These are phyloP conservation scores for Chelon labrosus DNA, from an alignment of 2,797 vertebrate species.

Conservation along the genomic window DNA sequence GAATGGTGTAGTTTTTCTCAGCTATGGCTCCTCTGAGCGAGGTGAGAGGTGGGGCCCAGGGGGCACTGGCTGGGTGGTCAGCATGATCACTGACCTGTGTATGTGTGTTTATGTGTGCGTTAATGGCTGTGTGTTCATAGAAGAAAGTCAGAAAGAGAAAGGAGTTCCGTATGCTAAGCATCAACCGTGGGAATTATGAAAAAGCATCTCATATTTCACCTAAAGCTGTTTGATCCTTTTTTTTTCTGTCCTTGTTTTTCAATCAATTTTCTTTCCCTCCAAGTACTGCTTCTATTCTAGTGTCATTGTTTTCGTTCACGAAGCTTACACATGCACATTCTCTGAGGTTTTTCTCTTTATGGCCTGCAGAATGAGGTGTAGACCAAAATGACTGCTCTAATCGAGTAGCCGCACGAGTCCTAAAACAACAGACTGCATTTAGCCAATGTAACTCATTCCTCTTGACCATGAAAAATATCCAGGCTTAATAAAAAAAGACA, in stretches of 20 bases:
- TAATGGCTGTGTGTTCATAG: slow-evolving; percentile 61
- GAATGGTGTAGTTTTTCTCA: slow-evolving; percentile 82
- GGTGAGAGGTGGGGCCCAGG: slow-evolving; percentile 80
- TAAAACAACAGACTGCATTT: slow-evolving; percentile 77
- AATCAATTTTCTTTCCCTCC: slow-evolving; percentile 54
- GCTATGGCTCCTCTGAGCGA: slow-evolving; percentile 75
- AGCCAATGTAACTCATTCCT: slow-evolving; percentile 73
- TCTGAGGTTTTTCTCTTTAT: slow-evolving; percentile 80
- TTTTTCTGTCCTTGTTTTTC: slow-evolving; percentile 54
- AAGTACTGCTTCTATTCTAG: slow-evolving; percentile 66
- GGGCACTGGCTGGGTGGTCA: slow-evolving; percentile 84
- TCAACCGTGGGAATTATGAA: slow-evolving; percentile 72
- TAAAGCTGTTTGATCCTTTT: slow-evolving; percentile 50
- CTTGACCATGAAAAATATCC: slow-evolving; percentile 69
- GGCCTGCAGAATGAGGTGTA: slow-evolving; percentile 77
- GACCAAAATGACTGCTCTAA: slow-evolving; percentile 76
- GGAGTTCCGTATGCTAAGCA: slow-evolving; percentile 51
- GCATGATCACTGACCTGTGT: slow-evolving; percentile 57
- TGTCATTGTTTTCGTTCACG: slow-evolving; percentile 76
- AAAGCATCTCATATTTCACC: slow-evolving; percentile 68
- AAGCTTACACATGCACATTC: slow-evolving; percentile 76
- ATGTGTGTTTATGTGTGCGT: slow-evolving; percentile 73
- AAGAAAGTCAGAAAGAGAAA: slow-evolving; percentile 62
- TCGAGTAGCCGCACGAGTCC: slow-evolving; percentile 70
- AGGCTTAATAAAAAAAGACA: slow-evolving; percentile 69